These are phyloP conservation scores for Dione vanillae DNA, from an alignment of 2,888 invertebrate species.

Conservation along the genomic window DNA sequence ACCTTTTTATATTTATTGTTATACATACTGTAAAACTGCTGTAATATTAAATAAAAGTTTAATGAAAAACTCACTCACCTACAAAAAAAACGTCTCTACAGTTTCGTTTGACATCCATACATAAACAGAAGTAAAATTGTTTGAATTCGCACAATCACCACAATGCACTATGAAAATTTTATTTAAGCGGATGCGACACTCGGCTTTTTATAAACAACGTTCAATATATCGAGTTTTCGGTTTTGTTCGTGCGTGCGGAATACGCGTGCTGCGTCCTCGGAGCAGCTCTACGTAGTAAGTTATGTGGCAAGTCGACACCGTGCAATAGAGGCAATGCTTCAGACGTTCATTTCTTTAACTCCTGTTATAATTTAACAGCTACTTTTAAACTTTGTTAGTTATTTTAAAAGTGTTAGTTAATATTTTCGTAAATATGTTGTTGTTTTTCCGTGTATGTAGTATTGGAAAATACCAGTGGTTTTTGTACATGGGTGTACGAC, in stretches of 20 bases:
- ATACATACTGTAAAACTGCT: not conserved
- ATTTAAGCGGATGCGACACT: conserved; percentile 26
- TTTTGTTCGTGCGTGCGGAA: conserved; percentile 23
- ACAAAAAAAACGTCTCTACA: not conserved
- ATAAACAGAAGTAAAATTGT: conserved; percentile 15
- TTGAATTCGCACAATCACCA: conserved; percentile 3
- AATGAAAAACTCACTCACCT: conserved; percentile 11
- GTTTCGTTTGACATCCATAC: conserved; percentile 12
- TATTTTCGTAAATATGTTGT: conserved; percentile 6
- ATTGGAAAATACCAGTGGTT: not conserved
- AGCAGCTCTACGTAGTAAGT: conserved; percentile 32
- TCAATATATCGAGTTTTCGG: conserved; percentile 6
- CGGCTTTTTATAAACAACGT: conserved; percentile 39
- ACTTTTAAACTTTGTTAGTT: not conserved
- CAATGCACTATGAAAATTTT: conserved; percentile 13
- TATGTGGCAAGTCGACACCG: not conserved
- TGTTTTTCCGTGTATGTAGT: not conserved
- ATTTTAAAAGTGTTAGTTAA: not conserved
- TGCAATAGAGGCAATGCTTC: not conserved
- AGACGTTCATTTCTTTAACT: conserved; percentile 10
- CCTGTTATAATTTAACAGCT: not conserved
- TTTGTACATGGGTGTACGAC: not conserved
- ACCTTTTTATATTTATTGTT: not conserved
- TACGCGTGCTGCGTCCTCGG: conserved; percentile 39
- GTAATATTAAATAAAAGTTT: not conserved